Percentiles rank a stretch among this genome's conserved stretches.
phyloP scores from a whole-genome alignment of 2,797 vertebrate species.

The Hypotaenidia philippensis region DNA sequence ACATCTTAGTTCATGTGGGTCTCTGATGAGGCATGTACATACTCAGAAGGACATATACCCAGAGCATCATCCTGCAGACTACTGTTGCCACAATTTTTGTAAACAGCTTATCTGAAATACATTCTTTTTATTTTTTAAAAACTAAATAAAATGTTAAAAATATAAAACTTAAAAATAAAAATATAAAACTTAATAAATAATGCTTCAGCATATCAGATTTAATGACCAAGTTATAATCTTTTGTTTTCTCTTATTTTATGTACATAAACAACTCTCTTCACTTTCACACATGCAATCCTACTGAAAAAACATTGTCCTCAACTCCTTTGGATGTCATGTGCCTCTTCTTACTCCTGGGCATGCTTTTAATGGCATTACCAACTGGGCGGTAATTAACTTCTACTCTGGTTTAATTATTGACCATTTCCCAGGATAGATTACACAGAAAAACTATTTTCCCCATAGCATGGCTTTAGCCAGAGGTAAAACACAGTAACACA shows the following conservation, averaged over 20 bases:
- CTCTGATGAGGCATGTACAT: fast-evolving
- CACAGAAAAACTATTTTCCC: not conserved
- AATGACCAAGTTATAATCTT: not conserved
- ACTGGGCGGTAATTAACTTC: conserved; percentile 44
- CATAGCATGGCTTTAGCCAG: not conserved
- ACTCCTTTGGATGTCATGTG: not conserved
- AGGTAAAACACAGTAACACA: not conserved
- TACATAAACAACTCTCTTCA: not conserved
- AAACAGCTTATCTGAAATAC: not conserved
- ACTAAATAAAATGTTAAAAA: not conserved
- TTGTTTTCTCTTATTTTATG: not conserved
- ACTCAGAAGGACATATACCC: not conserved
- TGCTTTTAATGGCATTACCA: not conserved
- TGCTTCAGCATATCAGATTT: not conserved
- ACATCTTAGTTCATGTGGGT: fast-evolving
- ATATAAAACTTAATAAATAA: too few relatives aligned
- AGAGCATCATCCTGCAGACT: not conserved
- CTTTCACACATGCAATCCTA: not conserved
- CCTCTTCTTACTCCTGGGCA: not conserved
- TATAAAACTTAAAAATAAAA: too few relatives aligned
- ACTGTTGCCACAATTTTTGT: not conserved
- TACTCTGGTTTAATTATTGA: conserved; percentile 30
- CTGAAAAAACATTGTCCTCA: not conserved
- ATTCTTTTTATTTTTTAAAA: not conserved
- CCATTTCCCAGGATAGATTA: conserved; percentile 13